These are phyloP conservation scores for Limnodromus scolopaceus DNA, from an alignment of 2,797 vertebrate species.

Conservation along the genomic window DNA sequence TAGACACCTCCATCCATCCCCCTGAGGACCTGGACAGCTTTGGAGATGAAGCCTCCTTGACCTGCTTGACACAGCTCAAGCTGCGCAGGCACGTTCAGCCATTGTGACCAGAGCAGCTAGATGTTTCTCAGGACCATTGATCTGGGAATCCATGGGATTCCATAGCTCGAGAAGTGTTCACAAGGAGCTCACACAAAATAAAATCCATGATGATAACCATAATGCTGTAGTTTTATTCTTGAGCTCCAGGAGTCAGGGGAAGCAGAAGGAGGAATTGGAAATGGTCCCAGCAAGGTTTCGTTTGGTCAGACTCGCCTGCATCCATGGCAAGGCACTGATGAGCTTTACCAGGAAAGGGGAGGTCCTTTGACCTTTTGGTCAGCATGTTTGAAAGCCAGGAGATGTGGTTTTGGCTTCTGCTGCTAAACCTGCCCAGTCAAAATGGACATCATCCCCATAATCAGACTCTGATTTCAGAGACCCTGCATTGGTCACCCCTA, in stretches of 20 bases:
- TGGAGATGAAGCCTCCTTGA: rapidly evolving
- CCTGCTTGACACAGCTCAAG: too few species aligned
- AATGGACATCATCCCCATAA: not conserved
- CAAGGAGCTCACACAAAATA: not conserved
- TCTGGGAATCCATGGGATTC: too few species aligned
- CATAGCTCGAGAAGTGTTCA: rapidly evolving
- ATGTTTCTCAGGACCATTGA: not conserved
- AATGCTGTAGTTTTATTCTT: rapidly evolving
- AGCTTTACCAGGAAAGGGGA: not conserved
- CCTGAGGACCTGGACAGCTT: not conserved
- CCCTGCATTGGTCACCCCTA: too few species aligned
- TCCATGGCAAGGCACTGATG: not conserved
- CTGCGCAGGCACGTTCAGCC: not conserved
- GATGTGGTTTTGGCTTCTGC: not conserved
- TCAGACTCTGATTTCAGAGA: not conserved
- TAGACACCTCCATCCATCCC: not conserved
- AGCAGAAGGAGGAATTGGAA: not conserved
- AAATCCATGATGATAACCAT: rapidly evolving
- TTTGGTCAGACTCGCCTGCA: rapidly evolving
- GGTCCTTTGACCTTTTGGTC: not conserved
- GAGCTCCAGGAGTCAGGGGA: not conserved
- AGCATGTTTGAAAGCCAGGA: not conserved
- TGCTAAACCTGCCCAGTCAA: not conserved
- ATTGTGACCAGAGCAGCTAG: rapidly evolving
- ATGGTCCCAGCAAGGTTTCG: not conserved